Conservation (phyloP, 92 coral and sea anemone species). For the Phenganax subtilis region DNA sequence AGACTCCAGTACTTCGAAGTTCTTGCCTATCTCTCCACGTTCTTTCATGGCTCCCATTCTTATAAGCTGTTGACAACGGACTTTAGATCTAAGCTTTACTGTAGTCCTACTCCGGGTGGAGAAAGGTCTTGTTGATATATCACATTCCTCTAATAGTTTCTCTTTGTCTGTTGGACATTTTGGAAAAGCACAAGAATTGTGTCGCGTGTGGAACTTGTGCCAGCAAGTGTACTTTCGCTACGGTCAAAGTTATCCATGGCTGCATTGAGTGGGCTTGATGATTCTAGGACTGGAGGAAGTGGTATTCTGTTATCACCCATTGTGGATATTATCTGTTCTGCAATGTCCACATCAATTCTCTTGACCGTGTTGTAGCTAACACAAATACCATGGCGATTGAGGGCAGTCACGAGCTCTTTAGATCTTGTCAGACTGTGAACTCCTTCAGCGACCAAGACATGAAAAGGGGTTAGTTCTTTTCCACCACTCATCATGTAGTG, state of each 20-base stretch:
- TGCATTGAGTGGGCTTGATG: slow-evolving; percentile 1
- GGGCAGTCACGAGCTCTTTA: slow-evolving; percentile 3
- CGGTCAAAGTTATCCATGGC: slow-evolving; percentile 29
- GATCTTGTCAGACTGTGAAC: slow-evolving; percentile 12
- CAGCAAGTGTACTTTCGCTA: slow-evolving; percentile 9
- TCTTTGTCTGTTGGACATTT: slow-evolving; percentile 18
- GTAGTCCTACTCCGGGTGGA: slow-evolving; percentile 13
- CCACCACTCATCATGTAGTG: slow-evolving; percentile 10
- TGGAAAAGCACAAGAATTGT: slow-evolving; percentile 30
- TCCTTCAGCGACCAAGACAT: slow-evolving; percentile 8
- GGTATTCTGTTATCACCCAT: not conserved
- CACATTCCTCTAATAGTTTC: slow-evolving; percentile 21
- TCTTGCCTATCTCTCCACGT: slow-evolving; percentile 4
- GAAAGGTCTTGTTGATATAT: slow-evolving; percentile 7
- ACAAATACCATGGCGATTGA: slow-evolving; percentile 24
- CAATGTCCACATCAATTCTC: slow-evolving; percentile 10
- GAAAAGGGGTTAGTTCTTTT: slow-evolving; percentile 6
- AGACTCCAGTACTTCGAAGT: not conserved
- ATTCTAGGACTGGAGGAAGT: not conserved
- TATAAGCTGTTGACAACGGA: slow-evolving; percentile 25
- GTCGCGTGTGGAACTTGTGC: slow-evolving; percentile 1
- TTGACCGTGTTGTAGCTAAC: not conserved
- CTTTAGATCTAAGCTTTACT: slow-evolving; percentile 34
- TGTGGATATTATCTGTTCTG: not conserved
- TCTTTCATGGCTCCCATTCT: slow-evolving; percentile 22